Evolutionary conservation across 2,888 invertebrate species (phyloP), one percentile per base, ranked within the genome.

Genomic region (Mimachlamys varia): DNA sequence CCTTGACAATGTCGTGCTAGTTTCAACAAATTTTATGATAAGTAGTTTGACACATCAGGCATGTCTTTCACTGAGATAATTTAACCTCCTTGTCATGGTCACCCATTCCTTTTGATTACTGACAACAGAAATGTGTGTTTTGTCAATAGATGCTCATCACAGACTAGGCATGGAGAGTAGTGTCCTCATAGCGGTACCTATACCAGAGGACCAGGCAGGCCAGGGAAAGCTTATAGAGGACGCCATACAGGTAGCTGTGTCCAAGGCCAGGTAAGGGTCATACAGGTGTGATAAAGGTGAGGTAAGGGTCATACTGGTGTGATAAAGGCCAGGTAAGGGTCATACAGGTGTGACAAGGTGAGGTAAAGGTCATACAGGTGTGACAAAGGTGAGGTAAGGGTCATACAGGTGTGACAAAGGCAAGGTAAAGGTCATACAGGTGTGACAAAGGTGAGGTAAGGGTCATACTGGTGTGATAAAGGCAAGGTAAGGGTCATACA

Each of bases 121-220:
- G 10, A 50, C 10, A 50, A 50, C 15, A 15, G 7, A 5, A 53
- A 53, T 53, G 13, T 53, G 53, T n/a, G 19, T 53, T n/a, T 88
- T 89, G n/a, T 55, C 91, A 94, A n/a, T 93, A 96, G 96, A 94
- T 89, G 89, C 93, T 44, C 93, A 94, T 37, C 92, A 94, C 37
- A 90, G 93, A 12, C 94, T 97, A 7, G 94, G 94, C 17, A 93
- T 97, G 44, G 93, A 94, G n/a, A 96, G 96, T 93, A 97, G 97
- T 17, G 97, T 98, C 91, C 97, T 99, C 58, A 97, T 99, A 92
- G 99, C 98, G 3, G 99, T 99, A 0, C 99, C 99, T 0, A 98
- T 99, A 93, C 99, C 99, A 0, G 97, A 97, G 93, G 97, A 98
- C 92, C 93, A 95, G 91, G 95, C 96, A 15, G 95, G 95, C 1